Base-by-base conservation (phyloP, 2,113 vertebrate species). In the Cottus gobio region DNA sequence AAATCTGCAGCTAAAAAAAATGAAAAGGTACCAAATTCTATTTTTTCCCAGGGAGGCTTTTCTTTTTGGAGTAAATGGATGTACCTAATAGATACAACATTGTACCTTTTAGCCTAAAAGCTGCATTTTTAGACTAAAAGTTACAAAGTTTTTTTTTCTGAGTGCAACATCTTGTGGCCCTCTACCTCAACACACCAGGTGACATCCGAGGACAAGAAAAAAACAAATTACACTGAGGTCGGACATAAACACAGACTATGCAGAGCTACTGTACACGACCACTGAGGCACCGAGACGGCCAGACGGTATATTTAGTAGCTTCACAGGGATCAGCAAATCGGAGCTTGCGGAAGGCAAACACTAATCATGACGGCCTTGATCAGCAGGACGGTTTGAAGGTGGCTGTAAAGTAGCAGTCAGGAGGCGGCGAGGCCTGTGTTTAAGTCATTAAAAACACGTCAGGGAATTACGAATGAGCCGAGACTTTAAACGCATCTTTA, bases 251-350 rank as follows among this genome's bases (percentile, higher is more conserved):
- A 83, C 75, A 65, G 67, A 42, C 63, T 90, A 34, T 63, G 75
- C 15, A 1, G 44, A 77, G 56, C 34, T 42, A n/a, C 68, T 57
- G 65, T 68, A 78, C 71, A 83, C 28, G 84, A 80, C 82, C 85
- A 65, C 87, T 16, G 57, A 50, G 73, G 46, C 82, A 81, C 54
- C 13, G 7, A 58, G 48, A 57, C 20, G 36, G 56, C 75, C 82
- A 88, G 80, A 92, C 84, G 24, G 69, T 85, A 89, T 84, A 85
- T 87, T 93, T 90, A 90, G 75, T 60, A 81, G 86, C 80, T 91
- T 75, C 46, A 74, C 5, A 1, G 28, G 85, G 90, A 90, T 90
- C 82, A 90, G 83, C 56, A 56, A 81, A 83, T 57, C 36, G 15
- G 62, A 76, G 69, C 72, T 63, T 56, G 75, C 0, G 66, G 85